These are phyloP conservation scores for Ramazzottius varieornatus DNA, from an alignment of 2,888 invertebrate genomes.

Conservation along the genomic window DNA sequence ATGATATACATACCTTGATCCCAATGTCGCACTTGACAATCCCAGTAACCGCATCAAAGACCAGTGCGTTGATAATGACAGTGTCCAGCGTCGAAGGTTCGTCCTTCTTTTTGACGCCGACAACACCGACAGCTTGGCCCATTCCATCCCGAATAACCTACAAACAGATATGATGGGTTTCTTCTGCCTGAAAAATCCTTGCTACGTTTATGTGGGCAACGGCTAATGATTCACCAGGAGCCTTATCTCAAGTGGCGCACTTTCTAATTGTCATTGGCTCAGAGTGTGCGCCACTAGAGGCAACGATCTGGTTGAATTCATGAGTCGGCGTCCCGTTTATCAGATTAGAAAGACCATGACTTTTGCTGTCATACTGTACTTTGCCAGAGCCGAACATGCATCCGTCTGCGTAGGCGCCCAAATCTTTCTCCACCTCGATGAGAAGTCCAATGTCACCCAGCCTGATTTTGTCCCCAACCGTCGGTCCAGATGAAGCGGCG, in stretches of 20 bases:
- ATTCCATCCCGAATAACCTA: constrained; percentile 20
- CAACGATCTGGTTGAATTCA: too few relatives aligned
- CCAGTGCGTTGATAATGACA: constrained; percentile 20
- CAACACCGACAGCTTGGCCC: constrained; percentile 17
- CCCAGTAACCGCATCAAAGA: constrained; percentile 18
- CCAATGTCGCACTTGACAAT: constrained; percentile 21
- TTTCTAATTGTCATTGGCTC: too few relatives aligned
- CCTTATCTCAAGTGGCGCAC: too few relatives aligned
- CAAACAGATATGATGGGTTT: not conserved
- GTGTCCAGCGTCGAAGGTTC: constrained; percentile 15
- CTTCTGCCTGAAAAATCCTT: not conserved
- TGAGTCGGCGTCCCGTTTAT: too few relatives aligned
- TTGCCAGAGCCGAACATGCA: constrained; percentile 22
- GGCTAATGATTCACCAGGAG: too few relatives aligned
- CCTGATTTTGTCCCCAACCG: constrained; percentile 18
- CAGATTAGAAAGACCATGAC: too few relatives aligned
- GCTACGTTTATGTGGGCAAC: not conserved
- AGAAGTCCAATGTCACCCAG: constrained; percentile 18
- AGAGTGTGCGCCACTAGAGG: too few relatives aligned
- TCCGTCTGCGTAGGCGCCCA: constrained; percentile 19
- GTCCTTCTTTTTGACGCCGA: constrained; percentile 6
- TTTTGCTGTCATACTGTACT: constrained; percentile 13
- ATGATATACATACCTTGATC: constrained; percentile 15
- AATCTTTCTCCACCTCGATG: constrained; percentile 19
- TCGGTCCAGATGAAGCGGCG: constrained; percentile 18